These are phyloP conservation scores for Acrossocheilus fasciatus DNA, from an alignment of 2,797 vertebrate genomes.

Conservation along the genomic window DNA sequence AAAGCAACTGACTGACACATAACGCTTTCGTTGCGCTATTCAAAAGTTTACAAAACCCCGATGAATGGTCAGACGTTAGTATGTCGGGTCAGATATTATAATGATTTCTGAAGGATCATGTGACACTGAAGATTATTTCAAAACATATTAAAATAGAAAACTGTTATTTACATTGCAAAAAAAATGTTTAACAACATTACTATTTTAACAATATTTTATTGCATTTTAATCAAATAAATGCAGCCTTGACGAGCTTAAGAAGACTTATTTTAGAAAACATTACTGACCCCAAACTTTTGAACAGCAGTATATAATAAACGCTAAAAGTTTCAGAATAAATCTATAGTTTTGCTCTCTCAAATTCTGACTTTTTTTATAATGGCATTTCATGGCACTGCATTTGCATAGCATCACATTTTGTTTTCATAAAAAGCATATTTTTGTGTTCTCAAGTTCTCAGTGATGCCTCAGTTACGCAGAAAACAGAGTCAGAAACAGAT, in stretches of 20 bases:
- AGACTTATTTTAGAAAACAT: not conserved
- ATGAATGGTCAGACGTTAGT: slow-evolving; percentile 11
- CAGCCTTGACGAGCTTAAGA: not conserved
- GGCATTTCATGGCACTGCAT: not conserved
- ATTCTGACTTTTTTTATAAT: not conserved
- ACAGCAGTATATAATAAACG: no score
- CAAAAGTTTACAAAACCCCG: not conserved
- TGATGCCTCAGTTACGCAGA: not conserved
- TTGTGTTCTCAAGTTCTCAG: not conserved
- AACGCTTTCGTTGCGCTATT: not conserved
- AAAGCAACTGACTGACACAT: not conserved
- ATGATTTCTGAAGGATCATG: not conserved
- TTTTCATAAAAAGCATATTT: not conserved
- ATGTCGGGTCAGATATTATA: slow-evolving; percentile 7
- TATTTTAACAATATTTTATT: not conserved
- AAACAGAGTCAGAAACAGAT: slow-evolving; percentile 16
- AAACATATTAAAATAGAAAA: not conserved
- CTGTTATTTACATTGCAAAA: not conserved
- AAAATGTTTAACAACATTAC: not conserved
- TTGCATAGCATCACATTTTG: not conserved
- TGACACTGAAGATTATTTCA: no score
- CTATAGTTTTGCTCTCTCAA: not conserved
- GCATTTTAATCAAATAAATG: not conserved
- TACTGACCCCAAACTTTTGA: not conserved
- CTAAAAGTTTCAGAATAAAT: not conserved